Evolutionary conservation across 2,113 vertebrate genomes (phyloP), one percentile per base, ranked within the genome.

Genomic region (Petrocephalus zakoni): DNA sequence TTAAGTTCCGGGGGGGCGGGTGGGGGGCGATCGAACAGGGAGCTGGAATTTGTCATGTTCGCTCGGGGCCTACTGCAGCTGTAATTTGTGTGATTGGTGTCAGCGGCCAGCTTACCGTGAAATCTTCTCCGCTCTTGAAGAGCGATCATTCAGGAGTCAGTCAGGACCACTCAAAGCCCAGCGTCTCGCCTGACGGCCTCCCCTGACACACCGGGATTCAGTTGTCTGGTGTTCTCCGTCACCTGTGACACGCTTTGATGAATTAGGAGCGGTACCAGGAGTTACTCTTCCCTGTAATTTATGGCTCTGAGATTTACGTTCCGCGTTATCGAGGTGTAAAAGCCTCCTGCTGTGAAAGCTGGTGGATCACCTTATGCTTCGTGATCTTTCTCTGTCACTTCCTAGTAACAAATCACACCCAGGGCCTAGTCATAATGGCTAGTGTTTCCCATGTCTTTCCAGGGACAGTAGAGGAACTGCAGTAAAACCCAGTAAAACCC

Each of bases 251-350:
- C 29, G 25, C 34, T 42, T 86, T 86, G n/a, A 86, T 56, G 25
- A 53, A 55, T 86, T 22, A 37, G 22, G 55, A 37, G 51, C 29
- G 5, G n/a, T 34, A 34, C 25, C 25, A 55, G 19, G 25, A n/a
- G 52, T 56, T 34, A 56, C 11, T 86, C 84, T 55, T 17, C 84
- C 49, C 34, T 86, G 51, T 34, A 55, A 86, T 86, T 86, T 42
- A 78, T 55, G 68, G 49, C 72, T 81, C 47, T n/a, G 25, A 52
- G 87, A 81, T 81, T 88, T 46, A 81, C 49, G 52, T n/a, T 22
- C 10, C 10, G 46, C 51, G 68, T 34, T 83, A 81, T 29, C 25
- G 25, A 7, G 25, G 5, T 53, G 42, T 22, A 78, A n/a, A 61
- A 55, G 52, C 42, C 52, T 47, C 81, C 25, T 29, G 61, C 61